Evolutionary conservation across 1,140 invertebrate species (phyloP).

Genomic region (Panagrolaimus sp.): DNA sequence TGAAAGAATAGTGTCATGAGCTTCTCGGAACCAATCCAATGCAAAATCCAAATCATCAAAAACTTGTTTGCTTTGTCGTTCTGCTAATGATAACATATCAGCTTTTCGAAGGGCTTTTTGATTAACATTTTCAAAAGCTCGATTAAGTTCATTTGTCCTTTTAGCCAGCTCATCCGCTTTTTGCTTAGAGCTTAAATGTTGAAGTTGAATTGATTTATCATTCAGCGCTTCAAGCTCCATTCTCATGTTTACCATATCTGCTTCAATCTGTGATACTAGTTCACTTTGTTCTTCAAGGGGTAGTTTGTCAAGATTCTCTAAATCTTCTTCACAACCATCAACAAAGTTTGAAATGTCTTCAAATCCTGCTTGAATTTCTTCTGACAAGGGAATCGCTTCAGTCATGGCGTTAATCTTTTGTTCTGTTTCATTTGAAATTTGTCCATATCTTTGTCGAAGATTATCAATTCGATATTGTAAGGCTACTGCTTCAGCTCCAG

Average conservation of each 20-base stretch:
- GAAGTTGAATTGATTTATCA: conserved; percentile 81
- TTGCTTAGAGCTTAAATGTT: conserved; percentile 81
- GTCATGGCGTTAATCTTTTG: conserved; percentile 76
- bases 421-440: conserved; percentile 61
- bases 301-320: conserved; percentile 64
- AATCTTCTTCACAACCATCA: conserved; percentile 76
- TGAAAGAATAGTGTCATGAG: conserved; percentile 74
- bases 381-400: conserved; percentile 80
- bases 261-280: conserved; percentile 56
- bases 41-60: conserved; percentile 88
- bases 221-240: conserved; percentile 84
- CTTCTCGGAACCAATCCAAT: conserved; percentile 88
- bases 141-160: conserved; percentile 80
- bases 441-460: conserved; percentile 75
- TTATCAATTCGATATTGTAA: conserved; percentile 87
- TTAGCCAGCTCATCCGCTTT: conserved; percentile 83
- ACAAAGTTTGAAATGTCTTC: conserved; percentile 83
- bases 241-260: conserved; percentile 61
- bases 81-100: conserved; percentile 80
- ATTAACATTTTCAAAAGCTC: conserved; percentile 83
- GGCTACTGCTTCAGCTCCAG: conserved; percentile 75
- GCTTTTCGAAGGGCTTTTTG: conserved; percentile 84
- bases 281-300: conserved; percentile 48
- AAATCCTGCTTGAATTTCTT: conserved; percentile 85
- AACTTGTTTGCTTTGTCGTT: conserved; percentile 70